Evolutionary conservation across 2,797 vertebrate genomes (phyloP).

Genomic region (Ptychadena robeensis): DNA sequence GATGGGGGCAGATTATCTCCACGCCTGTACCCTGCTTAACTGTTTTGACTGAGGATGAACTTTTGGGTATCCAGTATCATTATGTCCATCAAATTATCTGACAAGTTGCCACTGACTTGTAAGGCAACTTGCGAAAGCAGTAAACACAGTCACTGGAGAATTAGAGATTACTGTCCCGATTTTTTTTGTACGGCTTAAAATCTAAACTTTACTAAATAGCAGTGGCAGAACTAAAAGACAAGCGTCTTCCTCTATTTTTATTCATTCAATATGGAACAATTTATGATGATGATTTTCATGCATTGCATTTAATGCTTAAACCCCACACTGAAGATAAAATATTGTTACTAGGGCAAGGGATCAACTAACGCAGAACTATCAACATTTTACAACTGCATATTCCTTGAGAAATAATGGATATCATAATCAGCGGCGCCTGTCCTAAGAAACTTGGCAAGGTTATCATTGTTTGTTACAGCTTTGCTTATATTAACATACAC

Average conservation of each 20-base stretch:
- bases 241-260: background rate
- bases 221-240: background rate
- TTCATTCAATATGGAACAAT: background rate
- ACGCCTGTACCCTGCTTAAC: too few relatives aligned
- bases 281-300: background rate
- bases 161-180: background rate
- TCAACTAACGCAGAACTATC: background rate
- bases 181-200: too few relatives aligned
- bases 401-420: slow-evolving; percentile 83
- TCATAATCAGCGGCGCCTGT: slow-evolving; percentile 82
- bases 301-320: background rate
- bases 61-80: too few relatives aligned
- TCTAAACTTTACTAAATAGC: background rate
- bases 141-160: background rate
- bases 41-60: too few relatives aligned
- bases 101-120: background rate
- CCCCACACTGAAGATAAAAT: background rate
- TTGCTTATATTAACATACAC: slow-evolving; percentile 86
- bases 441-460: slow-evolving; percentile 83
- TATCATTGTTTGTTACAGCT: slow-evolving; percentile 84
- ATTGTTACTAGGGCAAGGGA: background rate
- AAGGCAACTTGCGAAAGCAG: background rate
- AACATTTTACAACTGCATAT: slow-evolving; percentile 66
- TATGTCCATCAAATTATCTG: too few relatives aligned
- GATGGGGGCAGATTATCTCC: too few relatives aligned